phyloP scores from a whole-genome alignment of 2,888 invertebrate genomes.

The Lepidocyrtinus sp. region DNA sequence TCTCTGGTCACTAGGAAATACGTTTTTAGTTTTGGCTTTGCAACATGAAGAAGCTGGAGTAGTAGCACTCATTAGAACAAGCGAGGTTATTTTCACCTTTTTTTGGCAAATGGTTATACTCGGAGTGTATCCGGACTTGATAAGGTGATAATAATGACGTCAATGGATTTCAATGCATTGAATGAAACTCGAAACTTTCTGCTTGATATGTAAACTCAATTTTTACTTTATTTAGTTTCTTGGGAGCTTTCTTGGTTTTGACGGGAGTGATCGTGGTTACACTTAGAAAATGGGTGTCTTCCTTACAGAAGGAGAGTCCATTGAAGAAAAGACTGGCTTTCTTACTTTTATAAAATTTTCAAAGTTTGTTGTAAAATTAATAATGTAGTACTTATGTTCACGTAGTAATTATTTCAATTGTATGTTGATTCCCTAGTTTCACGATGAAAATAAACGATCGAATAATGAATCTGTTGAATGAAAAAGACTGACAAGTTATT shows the following conservation, averaged over 20 bases:
- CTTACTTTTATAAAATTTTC: slow-evolving; percentile 52
- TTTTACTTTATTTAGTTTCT: slow-evolving; percentile 76
- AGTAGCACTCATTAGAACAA: slow-evolving; percentile 90
- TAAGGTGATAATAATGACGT: too few relatives aligned
- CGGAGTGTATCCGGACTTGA: slow-evolving; percentile 52
- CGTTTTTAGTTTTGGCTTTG: slow-evolving; percentile 84
- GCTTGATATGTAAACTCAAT: not conserved
- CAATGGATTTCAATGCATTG: too few relatives aligned
- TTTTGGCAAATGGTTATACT: slow-evolving; percentile 80
- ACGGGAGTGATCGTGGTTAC: slow-evolving; percentile 88
- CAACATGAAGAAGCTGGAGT: slow-evolving; percentile 94
- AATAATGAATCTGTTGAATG: too few relatives aligned
- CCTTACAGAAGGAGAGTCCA: slow-evolving; percentile 75
- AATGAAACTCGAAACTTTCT: not conserved
- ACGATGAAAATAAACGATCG: too few relatives aligned
- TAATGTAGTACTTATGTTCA: too few relatives aligned
- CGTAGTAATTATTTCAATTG: too few relatives aligned
- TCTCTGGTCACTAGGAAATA: slow-evolving; percentile 78
- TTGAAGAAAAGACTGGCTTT: slow-evolving; percentile 53
- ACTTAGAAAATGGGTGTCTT: slow-evolving; percentile 87
- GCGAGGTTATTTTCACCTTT: slow-evolving; percentile 93
- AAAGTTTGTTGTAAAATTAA: too few relatives aligned
- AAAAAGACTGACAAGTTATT: too few relatives aligned
- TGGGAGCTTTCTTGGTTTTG: slow-evolving; percentile 86
- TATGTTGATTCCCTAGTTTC: too few relatives aligned